Evolutionary conservation across 2,797 vertebrate genomes (phyloP), one percentile per base, ranked within the genome.

Genomic region (Margarornis squamiger): DNA sequence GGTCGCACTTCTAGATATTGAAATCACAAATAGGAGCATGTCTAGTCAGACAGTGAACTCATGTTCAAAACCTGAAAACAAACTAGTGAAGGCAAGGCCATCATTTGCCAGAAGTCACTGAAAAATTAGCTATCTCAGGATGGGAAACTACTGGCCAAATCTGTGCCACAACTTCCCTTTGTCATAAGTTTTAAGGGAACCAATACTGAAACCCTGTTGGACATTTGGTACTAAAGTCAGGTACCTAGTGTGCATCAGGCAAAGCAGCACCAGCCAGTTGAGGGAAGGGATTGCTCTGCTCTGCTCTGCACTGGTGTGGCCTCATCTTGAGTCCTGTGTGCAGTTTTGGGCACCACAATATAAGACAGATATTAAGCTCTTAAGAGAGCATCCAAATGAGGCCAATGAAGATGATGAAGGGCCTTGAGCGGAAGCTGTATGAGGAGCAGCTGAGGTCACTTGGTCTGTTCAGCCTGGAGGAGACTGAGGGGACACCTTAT

Each of bases 91-190:
- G 59, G 32, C 45, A 63, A 73, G 41, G 63, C 34, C 26, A 12
- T 29, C 26, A 41, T 85, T 78, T 92, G n/a, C 72, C 59, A 73
- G n/a, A 67, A 65, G 10, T 48, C 34, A 80, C 73, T 76, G 85
- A 94, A 95, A 94, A 79, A 70, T 39, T n/a, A 84, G 58, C 92
- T 94, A 88, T 79, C 63, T 97, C 75, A 54, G 70, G 52, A 36
- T 54, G 54, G 10, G 6, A 92, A 26, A 26, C 12, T 63, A 11
- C 14, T 22, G 59, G 59, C 58, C 36, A n/a, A 29, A 55, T 58
- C 1, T 18, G 9, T 65, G 39, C 39, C 54, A 34, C 39, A 77
- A 15, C 38, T n/a, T 84, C 27, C 71, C n/a, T 63, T 29, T 18
- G 49, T 32, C 1, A 1, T 27, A 41, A 77, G 45, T 30, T 65